A percentile compares a stretch with the other conserved stretches of the same genome.
phyloP scores from a whole-genome alignment of 2,797 vertebrate genomes.

The Martes flavigula region DNA sequence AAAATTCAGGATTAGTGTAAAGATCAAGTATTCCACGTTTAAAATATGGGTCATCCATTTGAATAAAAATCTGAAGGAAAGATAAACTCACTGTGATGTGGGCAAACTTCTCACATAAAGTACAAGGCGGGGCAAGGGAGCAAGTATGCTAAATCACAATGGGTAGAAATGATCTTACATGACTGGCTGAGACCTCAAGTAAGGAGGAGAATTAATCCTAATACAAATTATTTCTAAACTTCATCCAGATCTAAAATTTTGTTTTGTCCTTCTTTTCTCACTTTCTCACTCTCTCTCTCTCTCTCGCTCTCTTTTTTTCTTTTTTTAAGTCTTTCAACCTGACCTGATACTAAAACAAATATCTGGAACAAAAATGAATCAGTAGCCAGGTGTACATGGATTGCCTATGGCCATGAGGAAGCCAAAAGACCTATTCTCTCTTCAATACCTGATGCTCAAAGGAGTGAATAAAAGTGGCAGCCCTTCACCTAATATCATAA shows the following conservation, averaged over 20 bases:
- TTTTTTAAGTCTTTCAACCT: not conserved
- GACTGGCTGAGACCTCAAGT: not conserved
- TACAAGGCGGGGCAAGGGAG: not conserved
- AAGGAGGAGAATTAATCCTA: not conserved
- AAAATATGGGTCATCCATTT: not conserved
- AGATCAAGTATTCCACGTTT: not conserved
- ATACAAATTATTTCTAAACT: not conserved
- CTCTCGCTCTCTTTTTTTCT: not conserved
- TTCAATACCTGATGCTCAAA: not conserved
- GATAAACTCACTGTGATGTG: not conserved
- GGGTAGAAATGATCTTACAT: not conserved
- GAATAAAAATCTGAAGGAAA: conserved; percentile 10
- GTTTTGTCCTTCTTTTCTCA: not conserved
- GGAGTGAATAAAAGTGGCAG: not conserved
- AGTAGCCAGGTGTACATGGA: not conserved
- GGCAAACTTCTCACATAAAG: not conserved
- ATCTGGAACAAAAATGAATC: not conserved
- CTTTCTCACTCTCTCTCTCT: not conserved
- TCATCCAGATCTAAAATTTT: not conserved
- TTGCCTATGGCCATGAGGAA: not conserved
- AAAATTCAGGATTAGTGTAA: not conserved
- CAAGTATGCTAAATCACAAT: not conserved
- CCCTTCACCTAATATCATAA: not conserved
- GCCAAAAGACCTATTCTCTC: not conserved
- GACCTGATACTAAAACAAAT: not conserved